A percentile compares a stretch with the other conserved stretches of the same genome.
Conservation (phyloP, 2,797 vertebrate species). For the Thripadectes ignobilis region DNA sequence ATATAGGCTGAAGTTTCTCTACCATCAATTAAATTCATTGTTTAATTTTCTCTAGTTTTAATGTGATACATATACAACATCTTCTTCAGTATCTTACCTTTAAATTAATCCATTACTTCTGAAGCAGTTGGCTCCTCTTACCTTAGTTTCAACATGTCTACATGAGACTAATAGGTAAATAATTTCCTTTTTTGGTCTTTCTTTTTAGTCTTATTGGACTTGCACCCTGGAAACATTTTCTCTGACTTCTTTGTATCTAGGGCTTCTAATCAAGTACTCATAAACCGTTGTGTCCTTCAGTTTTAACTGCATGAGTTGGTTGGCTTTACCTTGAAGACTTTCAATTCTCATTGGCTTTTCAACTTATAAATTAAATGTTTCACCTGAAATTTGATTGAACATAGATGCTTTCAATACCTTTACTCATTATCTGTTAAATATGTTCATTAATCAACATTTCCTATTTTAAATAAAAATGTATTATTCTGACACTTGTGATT, state of each 20-base stretch:
- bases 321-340: conserved; percentile 43
- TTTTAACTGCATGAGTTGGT: conserved; percentile 1
- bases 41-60: background rate
- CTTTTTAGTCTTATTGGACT: background rate
- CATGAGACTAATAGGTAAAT: background rate
- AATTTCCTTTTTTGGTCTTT: background rate
- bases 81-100: background rate
- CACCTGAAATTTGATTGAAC: conserved; percentile 32
- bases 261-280: background rate
- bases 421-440: conserved; percentile 49
- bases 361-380: conserved; percentile 42
- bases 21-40: background rate
- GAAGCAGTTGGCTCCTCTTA: background rate
- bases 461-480: conserved; percentile 64
- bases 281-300: background rate
- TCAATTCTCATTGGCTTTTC: conserved; percentile 25
- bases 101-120: background rate
- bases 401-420: conserved; percentile 47
- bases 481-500: conserved; percentile 58
- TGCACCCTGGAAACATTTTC: background rate
- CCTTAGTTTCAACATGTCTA: background rate
- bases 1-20: background rate
- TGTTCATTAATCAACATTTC: conserved; percentile 59
- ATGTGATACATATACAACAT: background rate
- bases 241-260: background rate